Base-by-base conservation (phyloP, 2,113 vertebrate species). In the Chaetorhynchus papuensis region DNA sequence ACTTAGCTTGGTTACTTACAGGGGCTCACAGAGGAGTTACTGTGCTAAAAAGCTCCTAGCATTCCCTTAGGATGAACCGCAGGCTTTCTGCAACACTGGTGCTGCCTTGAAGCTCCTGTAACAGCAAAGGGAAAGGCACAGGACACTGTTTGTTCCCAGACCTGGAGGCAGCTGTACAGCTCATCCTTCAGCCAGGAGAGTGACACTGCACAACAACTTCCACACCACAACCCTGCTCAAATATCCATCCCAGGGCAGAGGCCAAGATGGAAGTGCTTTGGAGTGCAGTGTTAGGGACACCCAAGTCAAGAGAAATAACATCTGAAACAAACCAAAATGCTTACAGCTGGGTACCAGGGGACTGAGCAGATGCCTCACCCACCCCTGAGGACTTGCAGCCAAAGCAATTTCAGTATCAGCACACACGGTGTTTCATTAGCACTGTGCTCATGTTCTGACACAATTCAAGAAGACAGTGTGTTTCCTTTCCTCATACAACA, bases 391-490 rank as follows among this genome's bases (percentile, higher is more conserved):
- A 10, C 31, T 4, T 22, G 22, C 52, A 66, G 79, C 71, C 63
- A 22, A 31, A 56, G 60, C 2, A 7, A 22, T 28, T 23, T 18
- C 59, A 47, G 27, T 23, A 2, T 21, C 31, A 37, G 22, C 3
- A 20, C 0, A 23, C 6, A 3, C 0, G 0, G 14, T 9, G 11
- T 7, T 72, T 11, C 24, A 15, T 30, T 24, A 65, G 17, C 4
- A 0, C 3, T 3, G 7, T 7, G 30, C 30, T 72, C n/a, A 1
- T 0, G 3, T 11, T 37, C 64, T 57, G 47, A 31, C 41, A 35
- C 16, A 9, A 1, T 10, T 41, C 7, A 57, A 45, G 59, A 80
- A 33, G 41, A 28, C 45, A 53, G 21, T 0, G 7, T 22, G 3
- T 19, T 33, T 65, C 69, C 45, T 42, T 37, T 57, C 57, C 71